A percentile compares a stretch with the other conserved stretches of the same genome.
phyloP scores from a whole-genome alignment of 2,797 vertebrate species.

The Halcyon badia region DNA sequence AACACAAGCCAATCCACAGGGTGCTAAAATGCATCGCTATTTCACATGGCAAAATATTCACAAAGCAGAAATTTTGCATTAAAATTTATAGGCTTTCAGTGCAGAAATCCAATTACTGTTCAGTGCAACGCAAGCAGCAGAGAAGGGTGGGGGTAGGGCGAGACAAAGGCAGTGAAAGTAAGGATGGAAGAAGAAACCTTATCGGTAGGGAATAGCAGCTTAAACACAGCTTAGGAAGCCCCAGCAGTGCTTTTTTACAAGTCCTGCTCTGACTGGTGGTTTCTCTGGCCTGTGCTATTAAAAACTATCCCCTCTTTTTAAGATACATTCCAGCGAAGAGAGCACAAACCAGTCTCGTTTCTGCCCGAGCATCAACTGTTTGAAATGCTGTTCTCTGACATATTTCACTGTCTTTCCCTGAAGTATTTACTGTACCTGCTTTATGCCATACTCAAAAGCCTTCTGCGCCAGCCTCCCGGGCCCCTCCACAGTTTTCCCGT shows the following conservation, averaged over 20 bases:
- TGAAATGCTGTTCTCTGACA: neutral
- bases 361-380: neutral
- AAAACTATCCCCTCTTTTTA: neutral
- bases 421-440: slow-evolving; percentile 83
- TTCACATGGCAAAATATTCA: slow-evolving; percentile 33
- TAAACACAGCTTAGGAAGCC: neutral
- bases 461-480: slow-evolving; percentile 95
- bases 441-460: slow-evolving; percentile 97
- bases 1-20: neutral
- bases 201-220: neutral
- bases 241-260: neutral
- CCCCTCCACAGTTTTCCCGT: slow-evolving; percentile 97
- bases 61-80: slow-evolving; percentile 16
- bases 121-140: slow-evolving; percentile 40
- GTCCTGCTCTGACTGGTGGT: neutral
- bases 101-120: slow-evolving; percentile 59
- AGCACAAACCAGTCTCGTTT: neutral
- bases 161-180: slow-evolving; percentile 32
- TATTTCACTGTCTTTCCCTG: neutral
- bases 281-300: neutral
- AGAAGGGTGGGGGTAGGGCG: neutral
- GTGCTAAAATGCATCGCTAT: neutral
- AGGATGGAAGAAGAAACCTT: neutral
- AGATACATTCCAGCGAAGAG: neutral
- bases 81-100: slow-evolving; percentile 46